Conservation (phyloP, 2,797 vertebrate species). For the Sardinella longiceps region DNA sequence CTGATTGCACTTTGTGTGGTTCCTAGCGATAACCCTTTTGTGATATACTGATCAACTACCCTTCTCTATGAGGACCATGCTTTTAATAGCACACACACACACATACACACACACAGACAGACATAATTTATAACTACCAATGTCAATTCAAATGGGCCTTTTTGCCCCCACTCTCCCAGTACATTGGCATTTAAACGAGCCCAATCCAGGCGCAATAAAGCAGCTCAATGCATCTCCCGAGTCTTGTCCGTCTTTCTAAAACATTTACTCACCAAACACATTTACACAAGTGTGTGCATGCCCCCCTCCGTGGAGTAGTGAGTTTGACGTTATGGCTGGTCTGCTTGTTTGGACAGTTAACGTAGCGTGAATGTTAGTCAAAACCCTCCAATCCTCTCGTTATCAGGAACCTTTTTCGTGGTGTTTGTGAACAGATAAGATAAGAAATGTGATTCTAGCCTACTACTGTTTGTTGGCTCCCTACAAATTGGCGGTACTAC, state of each 20-base stretch:
- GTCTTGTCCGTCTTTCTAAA: background rate
- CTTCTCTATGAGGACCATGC: background rate
- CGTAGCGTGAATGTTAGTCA: constrained; percentile 53
- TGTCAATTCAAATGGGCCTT: background rate
- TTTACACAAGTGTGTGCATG: constrained; percentile 13
- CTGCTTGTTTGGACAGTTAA: constrained; percentile 48
- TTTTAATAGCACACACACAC: background rate
- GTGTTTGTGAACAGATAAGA: constrained; percentile 67
- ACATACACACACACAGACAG: background rate
- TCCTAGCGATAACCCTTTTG: background rate
- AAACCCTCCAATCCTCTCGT: constrained; percentile 50
- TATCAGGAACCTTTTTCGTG: constrained; percentile 61
- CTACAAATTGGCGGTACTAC: background rate
- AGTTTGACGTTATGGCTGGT: constrained; percentile 38
- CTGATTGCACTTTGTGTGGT: background rate
- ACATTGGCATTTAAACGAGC: background rate
- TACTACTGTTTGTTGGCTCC: constrained; percentile 63
- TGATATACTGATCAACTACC: background rate
- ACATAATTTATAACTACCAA: background rate
- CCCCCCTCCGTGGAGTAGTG: background rate
- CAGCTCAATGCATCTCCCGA: background rate
- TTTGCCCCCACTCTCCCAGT: background rate
- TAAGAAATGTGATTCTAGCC: constrained; percentile 61
- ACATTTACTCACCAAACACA: constrained; percentile 48
- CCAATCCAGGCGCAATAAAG: constrained; percentile 14